A percentile compares a stretch with the other conserved stretches of the same genome.
These are phyloP conservation scores for Chloroceryle inda DNA, from an alignment of 2,797 vertebrate genomes.

Conservation along the genomic window DNA sequence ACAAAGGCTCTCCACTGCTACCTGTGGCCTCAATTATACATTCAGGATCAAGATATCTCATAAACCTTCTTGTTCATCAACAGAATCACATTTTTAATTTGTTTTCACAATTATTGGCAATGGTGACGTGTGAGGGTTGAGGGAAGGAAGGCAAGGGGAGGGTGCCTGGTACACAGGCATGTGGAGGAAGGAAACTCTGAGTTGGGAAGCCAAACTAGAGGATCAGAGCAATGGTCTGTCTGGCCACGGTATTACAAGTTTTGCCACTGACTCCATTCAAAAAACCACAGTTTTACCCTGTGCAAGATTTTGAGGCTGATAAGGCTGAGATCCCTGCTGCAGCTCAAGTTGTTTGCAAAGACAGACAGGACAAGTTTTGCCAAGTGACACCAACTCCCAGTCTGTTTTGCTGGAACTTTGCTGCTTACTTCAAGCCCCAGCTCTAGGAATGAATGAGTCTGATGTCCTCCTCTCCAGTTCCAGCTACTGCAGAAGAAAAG, in stretches of 20 bases:
- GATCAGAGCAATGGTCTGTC: not conserved
- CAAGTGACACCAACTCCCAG: not conserved
- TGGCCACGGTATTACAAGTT: not conserved
- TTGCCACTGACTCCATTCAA: not conserved
- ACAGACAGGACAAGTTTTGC: not conserved
- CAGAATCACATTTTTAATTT: not conserved
- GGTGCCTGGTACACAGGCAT: not conserved
- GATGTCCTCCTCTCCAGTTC: not conserved
- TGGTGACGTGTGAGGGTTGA: accelerated
- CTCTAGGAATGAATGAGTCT: not conserved
- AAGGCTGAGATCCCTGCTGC: not conserved
- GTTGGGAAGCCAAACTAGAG: not conserved
- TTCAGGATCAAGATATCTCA: not conserved
- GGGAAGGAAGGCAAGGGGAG: not conserved
- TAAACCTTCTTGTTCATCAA: not conserved
- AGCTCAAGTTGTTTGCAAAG: not conserved
- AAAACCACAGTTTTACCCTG: not conserved
- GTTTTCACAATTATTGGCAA: not conserved
- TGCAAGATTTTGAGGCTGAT: not conserved
- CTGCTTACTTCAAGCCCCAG: not conserved
- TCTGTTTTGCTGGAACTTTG: not conserved
- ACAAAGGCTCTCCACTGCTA: not conserved
- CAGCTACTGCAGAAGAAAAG: not conserved
- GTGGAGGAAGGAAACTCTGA: not conserved
- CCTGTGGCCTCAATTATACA: not conserved